These are phyloP conservation scores for Eonycteris spelaea DNA, from an alignment of 2,113 vertebrate genomes.

Conservation along the genomic window DNA sequence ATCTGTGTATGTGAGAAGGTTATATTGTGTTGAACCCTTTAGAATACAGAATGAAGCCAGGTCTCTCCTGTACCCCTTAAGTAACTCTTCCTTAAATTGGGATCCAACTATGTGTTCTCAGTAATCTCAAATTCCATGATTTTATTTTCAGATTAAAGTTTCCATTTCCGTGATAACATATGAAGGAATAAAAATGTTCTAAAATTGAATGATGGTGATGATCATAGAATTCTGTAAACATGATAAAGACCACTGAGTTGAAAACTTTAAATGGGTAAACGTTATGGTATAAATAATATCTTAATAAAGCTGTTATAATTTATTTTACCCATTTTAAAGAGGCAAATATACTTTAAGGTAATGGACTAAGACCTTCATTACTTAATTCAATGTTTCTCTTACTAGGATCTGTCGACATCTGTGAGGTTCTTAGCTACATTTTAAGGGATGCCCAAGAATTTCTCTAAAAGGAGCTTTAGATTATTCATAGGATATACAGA, in stretches of 20 bases:
- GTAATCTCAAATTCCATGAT: background rate
- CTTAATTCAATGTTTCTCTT: background rate
- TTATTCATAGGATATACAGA: background rate
- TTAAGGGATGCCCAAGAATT: background rate
- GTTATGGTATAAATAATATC: background rate
- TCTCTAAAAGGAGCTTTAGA: background rate
- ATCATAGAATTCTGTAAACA: background rate
- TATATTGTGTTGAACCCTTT: background rate
- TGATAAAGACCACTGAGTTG: background rate
- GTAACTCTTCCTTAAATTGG: background rate
- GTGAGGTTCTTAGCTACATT: background rate
- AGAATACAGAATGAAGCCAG: background rate
- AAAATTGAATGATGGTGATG: background rate
- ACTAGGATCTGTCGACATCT: background rate
- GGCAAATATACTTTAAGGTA: background rate
- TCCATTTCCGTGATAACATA: background rate
- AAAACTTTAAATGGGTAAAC: background rate
- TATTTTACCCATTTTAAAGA: background rate
- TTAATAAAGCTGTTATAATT: background rate
- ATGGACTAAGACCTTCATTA: background rate
- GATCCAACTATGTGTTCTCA: background rate
- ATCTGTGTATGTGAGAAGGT: background rate
- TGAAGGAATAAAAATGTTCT: background rate
- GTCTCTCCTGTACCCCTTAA: background rate
- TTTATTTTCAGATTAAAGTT: background rate